Conservation (phyloP, 2,113 vertebrate species). For the Gasterosteus nipponicus region DNA sequence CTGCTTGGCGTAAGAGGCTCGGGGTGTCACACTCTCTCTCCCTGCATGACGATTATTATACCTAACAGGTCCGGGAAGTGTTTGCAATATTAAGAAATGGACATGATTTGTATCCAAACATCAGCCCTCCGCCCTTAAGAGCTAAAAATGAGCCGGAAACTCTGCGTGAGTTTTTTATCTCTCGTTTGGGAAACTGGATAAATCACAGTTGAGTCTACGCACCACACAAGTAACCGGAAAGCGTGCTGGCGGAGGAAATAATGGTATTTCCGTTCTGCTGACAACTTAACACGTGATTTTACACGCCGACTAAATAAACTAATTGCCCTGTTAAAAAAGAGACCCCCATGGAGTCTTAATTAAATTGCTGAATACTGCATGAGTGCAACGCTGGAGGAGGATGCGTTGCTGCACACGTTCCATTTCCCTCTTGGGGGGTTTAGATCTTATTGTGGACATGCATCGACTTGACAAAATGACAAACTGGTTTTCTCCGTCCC, state of each 20-base stretch:
- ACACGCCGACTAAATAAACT: conserved; percentile 51
- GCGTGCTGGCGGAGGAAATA: conserved; percentile 36
- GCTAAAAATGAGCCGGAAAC: not conserved
- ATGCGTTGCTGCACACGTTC: not conserved
- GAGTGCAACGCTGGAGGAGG: conserved; percentile 4
- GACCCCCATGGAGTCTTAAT: not conserved
- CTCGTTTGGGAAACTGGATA: not conserved
- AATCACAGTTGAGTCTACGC: conserved; percentile 4
- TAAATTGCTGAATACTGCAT: not conserved
- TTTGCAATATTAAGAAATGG: not conserved
- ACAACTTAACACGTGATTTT: conserved; percentile 68
- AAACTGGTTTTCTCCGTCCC: conserved; percentile 2
- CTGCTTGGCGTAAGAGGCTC: conserved; percentile 15
- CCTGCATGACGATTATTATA: not conserved
- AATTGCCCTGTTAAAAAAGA: conserved; percentile 23
- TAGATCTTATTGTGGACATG: conserved; percentile 10
- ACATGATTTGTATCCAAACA: not conserved
- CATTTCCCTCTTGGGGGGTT: not conserved
- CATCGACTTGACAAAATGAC: conserved; percentile 11
- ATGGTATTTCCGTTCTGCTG: conserved; percentile 49
- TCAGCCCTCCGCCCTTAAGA: not conserved
- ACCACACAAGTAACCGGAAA: conserved; percentile 25
- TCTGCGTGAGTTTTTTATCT: not conserved
- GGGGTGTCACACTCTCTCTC: not conserved
- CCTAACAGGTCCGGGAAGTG: not conserved